Base-by-base conservation (phyloP, 2,888 invertebrate species). In the Autographa pulchrina region DNA sequence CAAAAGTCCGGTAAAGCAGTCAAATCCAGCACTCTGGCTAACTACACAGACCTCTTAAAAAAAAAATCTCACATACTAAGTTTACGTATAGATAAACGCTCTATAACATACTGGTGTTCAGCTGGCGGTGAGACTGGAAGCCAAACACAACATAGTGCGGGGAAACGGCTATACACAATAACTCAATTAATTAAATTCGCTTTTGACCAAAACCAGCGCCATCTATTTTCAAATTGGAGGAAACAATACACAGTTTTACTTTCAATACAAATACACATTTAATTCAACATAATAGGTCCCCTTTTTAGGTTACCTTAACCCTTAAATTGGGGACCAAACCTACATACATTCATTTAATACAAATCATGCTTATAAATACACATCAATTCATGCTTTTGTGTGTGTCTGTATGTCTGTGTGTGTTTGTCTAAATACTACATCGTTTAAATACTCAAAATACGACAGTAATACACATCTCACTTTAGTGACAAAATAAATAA, bases 361-460 rank as follows among this genome's bases (percentile, higher is more conserved):
- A 48, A 43, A 48, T 25, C 54, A 56, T 56, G 54, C 54, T 25
- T 11, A 16, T 43, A 48, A 48, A 48, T 20, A 56, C 54, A 56
- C 54, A 56, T 20, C 54, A 56, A 56, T 20, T 9, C 54, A 56
- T 56, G 54, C 54, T 56, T 56, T 11, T 56, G 20, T 54, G 54
- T 54, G 20, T 56, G 13, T 20, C 4, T 56, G 54, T 20, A 25
- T 56, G 13, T 20, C 1, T 54, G 20, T 56, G 54, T 56, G 54
- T 56, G 54, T 56, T 56, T 56, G 16, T 48, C 48, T 48, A 48
- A 48, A 48, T 48, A 48, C 48, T 48, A 48, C 48, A 48, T n/a
- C 16, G n/a, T n/a, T 48, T 25, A 25, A 25, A 48, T 48, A 48
- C 48, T 48, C 6, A 8, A n/a, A 2, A 38, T 11, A 38, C 38